Base-by-base conservation (phyloP, 92 coral and sea anemone species). In the Epizoanthus scotinus region DNA sequence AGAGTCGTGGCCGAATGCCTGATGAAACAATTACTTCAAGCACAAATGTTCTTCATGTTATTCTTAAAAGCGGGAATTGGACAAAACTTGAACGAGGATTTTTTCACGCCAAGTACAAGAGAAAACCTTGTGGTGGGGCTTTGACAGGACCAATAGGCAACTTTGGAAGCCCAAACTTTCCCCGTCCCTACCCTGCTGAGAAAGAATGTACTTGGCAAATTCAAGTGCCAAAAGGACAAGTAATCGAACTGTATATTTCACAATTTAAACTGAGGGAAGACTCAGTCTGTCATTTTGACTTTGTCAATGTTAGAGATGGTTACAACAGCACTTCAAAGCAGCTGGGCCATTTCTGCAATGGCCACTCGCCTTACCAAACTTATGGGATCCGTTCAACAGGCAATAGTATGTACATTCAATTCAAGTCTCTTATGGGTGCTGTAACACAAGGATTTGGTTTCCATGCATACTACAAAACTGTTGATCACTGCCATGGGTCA, bases 291-390 rank as follows among this genome's bases (percentile, higher is more conserved):
- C 84, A 83, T 70, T 68, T 87, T 20, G 91, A 92, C 74, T 92
- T 71, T 78, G 63, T 92, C 6, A 90, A 73, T 71, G 88, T 86
- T 17, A 34, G 67, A n/a, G 97, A 92, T 83, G 97, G 97, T 49
- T 81, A 85, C 20, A 92, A 92, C 67, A 66, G 61, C 22, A 78
- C 84, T 22, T 58, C 86, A 5, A 87, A 78, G 19, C 75, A 81
- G 50, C 78, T 90, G 63, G 91, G 94, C 0, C 97, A 92, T 77
- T 92, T 87, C 82, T 92, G 97, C 49, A 70, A 88, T 6, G 72
- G 82, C 0, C 84, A 87, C 55, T 58, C 14, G n/a, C 97, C 97
- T 0, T 71, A 58, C 20, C 55, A 22, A 54, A 53, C 83, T 12
- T 29, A 24, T 17, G 26, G 70, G 0, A 63, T 90, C 20, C 90